phyloP scores from a whole-genome alignment of 64 coral and sea anemone genomes.

The Dendronephthya gigantea region DNA sequence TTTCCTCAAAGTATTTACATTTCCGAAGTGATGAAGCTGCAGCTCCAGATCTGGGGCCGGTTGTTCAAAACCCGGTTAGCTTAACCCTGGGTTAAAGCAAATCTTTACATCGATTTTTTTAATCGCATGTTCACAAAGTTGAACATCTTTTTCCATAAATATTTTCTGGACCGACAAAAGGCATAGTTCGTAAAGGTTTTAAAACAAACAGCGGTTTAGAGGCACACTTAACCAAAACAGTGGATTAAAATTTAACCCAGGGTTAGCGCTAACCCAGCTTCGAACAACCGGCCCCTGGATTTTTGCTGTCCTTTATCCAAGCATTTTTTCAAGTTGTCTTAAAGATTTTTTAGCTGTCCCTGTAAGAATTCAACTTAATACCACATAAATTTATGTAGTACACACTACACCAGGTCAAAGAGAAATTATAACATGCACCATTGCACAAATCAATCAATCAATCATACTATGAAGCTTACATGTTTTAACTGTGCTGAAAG shows the following conservation, averaged over 20 bases:
- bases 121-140: too few relatives aligned
- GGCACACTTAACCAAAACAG: too few relatives aligned
- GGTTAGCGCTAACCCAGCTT: too few relatives aligned
- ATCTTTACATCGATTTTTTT: too few relatives aligned
- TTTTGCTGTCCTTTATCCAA: constrained; percentile 16
- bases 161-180: too few relatives aligned
- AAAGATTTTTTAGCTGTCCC: constrained; percentile 25
- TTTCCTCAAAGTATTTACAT: constrained; percentile 33
- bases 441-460: not conserved
- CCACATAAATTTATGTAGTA: not conserved
- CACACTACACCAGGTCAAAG: not conserved
- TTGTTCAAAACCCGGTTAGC: too few relatives aligned
- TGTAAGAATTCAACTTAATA: constrained; percentile 29
- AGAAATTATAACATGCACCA: not conserved
- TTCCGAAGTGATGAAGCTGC: constrained; percentile 15
- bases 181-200: too few relatives aligned
- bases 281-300: constrained; percentile 8
- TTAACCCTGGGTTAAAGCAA: too few relatives aligned
- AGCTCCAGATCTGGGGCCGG: constrained; percentile 33
- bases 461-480: not conserved
- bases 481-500: not conserved
- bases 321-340: constrained; percentile 25
- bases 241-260: too few relatives aligned
- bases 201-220: too few relatives aligned
- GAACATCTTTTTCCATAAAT: too few relatives aligned